Evolutionary conservation across 2,888 invertebrate genomes (phyloP).

Genomic region (Andrena bucephala): DNA sequence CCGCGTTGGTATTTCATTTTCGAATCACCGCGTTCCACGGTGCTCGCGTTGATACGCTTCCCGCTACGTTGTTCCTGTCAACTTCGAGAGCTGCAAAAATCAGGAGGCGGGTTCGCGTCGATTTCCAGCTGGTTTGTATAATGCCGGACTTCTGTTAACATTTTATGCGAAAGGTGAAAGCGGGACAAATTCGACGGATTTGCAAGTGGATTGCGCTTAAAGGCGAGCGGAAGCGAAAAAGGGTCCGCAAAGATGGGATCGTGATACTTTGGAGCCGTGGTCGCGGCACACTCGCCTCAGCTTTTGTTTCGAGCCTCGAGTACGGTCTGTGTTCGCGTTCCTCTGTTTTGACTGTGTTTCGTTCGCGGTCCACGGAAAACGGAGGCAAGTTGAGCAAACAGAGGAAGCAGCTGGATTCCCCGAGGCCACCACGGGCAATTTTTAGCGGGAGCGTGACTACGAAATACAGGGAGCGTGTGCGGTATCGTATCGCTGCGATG

Average conservation of each 20-base stretch:
- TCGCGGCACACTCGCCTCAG: constrained; percentile 14
- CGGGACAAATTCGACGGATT: background rate
- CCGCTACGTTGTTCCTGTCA: background rate
- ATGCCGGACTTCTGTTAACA: no score
- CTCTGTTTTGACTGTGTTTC: background rate
- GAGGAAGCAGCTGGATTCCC: background rate
- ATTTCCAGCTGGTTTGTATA: background rate
- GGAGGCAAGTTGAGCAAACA: constrained; percentile 27
- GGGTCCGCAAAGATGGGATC: background rate
- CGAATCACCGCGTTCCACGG: background rate
- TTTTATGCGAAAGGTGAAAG: background rate
- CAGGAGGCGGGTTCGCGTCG: no score
- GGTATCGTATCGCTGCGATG: background rate
- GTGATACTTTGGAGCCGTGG: constrained; percentile 1
- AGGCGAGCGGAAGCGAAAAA: background rate
- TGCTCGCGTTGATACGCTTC: background rate
- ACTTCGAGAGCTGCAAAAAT: background rate
- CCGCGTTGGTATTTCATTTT: constrained; percentile 34
- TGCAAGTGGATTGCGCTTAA: background rate
- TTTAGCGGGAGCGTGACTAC: background rate
- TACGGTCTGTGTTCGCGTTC: constrained; percentile 19
- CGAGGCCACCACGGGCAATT: background rate
- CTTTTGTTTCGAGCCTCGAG: constrained; percentile 17
- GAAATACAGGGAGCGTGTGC: background rate
- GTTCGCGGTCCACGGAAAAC: constrained; percentile 7